Base-by-base conservation (phyloP, 2,113 vertebrate genomes). In the Heterotis niloticus region DNA sequence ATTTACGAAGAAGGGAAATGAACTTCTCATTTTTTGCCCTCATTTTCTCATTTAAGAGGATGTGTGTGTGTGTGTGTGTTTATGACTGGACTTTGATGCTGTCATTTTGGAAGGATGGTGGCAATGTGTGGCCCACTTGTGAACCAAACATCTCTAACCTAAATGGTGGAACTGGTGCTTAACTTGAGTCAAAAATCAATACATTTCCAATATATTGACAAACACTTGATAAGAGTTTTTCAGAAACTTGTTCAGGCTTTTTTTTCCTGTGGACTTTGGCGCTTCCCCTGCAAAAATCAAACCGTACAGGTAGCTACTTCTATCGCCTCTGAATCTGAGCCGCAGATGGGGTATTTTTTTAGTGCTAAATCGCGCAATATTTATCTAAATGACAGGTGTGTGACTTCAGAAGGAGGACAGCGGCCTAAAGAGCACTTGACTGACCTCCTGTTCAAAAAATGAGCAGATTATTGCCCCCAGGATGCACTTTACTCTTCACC, bases 231-330 rank as follows among this genome's bases (percentile, higher is more conserved):
- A n/a, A n/a, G 51, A 13, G 14, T 20, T 56, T 72, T 72, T 72
- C 16, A 72, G n/a, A 72, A 72, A 72, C 70, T 72, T 74, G 23
- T 24, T n/a, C 10, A 57, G 57, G n/a, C n/a, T 74, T 74, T 57
- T n/a, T n/a, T 20, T 56, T 13, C 16, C 24, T 28, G 24, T 26
- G 1, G 13, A 62, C 20, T 62, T 74, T 57, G 23, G 17, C 7
- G 26, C 57, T 57, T 29, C 4, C n/a, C 71, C 34, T 44, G 4
- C 5, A 28, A 59, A 17, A 62, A n/a, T n/a, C n/a, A n/a, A n/a
- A n/a, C n/a, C n/a, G n/a, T n/a, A n/a, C n/a, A n/a, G n/a, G 5
- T n/a, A 71, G 23, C 51, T 51, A 34, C 20, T 72, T 54, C 23
- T 24, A 20, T 54, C 72, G 57, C 9, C 26, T 24, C 72, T 59